These are phyloP conservation scores for Sisyra nigra DNA, from an alignment of 2,888 invertebrate species.

Conservation along the genomic window DNA sequence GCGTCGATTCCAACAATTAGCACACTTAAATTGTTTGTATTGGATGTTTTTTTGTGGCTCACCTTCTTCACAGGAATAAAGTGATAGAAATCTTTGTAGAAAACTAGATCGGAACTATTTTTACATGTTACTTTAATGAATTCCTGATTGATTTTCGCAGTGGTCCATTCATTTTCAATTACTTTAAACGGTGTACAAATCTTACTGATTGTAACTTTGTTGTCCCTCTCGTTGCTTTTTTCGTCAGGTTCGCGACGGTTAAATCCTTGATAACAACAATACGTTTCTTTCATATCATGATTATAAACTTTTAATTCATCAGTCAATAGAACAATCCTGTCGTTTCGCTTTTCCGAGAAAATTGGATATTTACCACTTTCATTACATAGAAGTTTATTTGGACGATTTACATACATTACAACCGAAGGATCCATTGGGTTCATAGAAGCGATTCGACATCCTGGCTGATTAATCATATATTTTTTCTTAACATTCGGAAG, in stretches of 20 bases:
- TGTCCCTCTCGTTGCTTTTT: constrained; percentile 31
- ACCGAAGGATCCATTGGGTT: constrained; percentile 41
- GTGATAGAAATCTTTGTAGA: constrained; percentile 54
- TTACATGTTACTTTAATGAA: constrained; percentile 52
- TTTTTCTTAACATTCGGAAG: background rate
- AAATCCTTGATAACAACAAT: constrained; percentile 46
- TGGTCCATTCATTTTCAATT: constrained; percentile 14
- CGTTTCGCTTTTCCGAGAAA: no score
- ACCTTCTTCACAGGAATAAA: constrained; percentile 30
- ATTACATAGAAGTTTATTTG: constrained; percentile 33
- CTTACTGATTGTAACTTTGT: constrained; percentile 29
- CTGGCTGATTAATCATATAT: constrained; percentile 34
- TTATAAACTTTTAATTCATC: constrained; percentile 31
- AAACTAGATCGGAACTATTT: constrained; percentile 23
- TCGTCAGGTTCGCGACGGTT: constrained; percentile 33
- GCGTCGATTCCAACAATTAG: constrained; percentile 73
- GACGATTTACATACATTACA: constrained; percentile 33
- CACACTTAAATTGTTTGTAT: constrained; percentile 40
- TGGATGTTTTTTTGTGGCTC: constrained; percentile 12
- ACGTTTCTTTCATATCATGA: constrained; percentile 28
- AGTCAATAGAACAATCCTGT: no score
- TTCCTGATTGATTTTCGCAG: constrained; percentile 34
- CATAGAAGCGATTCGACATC: constrained; percentile 50
- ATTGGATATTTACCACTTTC: no score
- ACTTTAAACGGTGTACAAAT: constrained; percentile 33